Conservation (phyloP, 2,113 vertebrate species). For the Saccopteryx bilineata region DNA sequence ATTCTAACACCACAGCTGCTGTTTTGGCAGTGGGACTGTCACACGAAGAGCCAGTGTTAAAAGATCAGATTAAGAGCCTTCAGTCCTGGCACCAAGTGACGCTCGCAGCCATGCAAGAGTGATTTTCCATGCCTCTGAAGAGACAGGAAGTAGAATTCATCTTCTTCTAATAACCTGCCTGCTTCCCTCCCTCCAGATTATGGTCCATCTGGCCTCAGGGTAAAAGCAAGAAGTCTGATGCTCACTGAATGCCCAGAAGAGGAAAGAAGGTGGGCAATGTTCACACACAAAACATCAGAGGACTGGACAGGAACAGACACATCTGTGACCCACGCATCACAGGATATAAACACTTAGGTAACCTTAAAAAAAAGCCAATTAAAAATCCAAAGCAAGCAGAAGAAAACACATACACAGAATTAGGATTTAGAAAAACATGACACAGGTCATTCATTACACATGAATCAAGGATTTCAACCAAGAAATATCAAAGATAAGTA, state of each 20-base stretch:
- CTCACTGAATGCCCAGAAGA: slow-evolving; percentile 67
- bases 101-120: slow-evolving; percentile 76
- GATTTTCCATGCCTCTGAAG: slow-evolving; percentile 80
- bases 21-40: slow-evolving; percentile 62
- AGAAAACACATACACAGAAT: slow-evolving; percentile 18
- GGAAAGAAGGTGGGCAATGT: slow-evolving; percentile 55
- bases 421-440: slow-evolving; percentile 2
- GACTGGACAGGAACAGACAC: slow-evolving; percentile 15
- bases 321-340: slow-evolving; percentile 18
- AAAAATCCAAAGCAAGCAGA: slow-evolving; percentile 53
- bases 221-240: slow-evolving; percentile 22
- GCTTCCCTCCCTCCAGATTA: slow-evolving; percentile 70
- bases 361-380: slow-evolving; percentile 22
- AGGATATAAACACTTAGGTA: slow-evolving; percentile 32
- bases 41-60: slow-evolving; percentile 73
- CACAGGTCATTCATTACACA: neutral
- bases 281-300: slow-evolving; percentile 56
- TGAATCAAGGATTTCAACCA: slow-evolving; percentile 43
- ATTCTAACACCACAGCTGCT: slow-evolving; percentile 70
- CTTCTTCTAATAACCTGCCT: slow-evolving; percentile 81
- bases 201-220: slow-evolving; percentile 76
- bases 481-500: slow-evolving; percentile 23
- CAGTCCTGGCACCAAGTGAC: slow-evolving; percentile 74
- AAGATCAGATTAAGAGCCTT: slow-evolving; percentile 81
- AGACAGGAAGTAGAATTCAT: slow-evolving; percentile 84